Evolutionary conservation across 1,140 invertebrate genomes (phyloP), one percentile per base, ranked within the genome.

Genomic region (Lasioglossum baleicum): DNA sequence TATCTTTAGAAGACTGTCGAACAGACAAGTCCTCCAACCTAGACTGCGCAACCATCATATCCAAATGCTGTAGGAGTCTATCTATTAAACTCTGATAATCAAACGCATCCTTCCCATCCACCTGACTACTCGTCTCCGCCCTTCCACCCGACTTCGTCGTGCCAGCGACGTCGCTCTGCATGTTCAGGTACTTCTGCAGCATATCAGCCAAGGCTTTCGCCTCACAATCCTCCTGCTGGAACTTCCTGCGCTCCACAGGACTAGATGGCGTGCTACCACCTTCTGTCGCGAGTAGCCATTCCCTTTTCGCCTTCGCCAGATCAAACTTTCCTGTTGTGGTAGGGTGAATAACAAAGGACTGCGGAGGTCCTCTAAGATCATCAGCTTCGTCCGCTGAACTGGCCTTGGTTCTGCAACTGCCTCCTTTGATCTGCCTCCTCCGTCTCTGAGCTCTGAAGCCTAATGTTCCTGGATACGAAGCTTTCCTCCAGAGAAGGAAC

Each of bases 401-500:
- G 0, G 94, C 93, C 60, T 95, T 95, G 2, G 90, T 87, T 40
- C 95, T 90, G 79, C 94, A 95, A 80, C 95, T 96, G 40, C 94
- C 96, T 7, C 95, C 95, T 82, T 95, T 95, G 13, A 94, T 88
- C 22, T 93, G 92, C 66, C 94, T 93, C 17, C 94, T 91, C 53
- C 94, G 94, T 61, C 94, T 92, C 72, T 94, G 94, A 4, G 94
- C 93, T 4, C 94, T 91, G 70, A 95, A 94, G 0, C 91, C 93
- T 35, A 96, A 88, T 56, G 94, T 96, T 0, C 96, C 96, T 0
- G 95, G 96, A 90, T 96, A 97, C 0, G 96, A 97, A 26, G 95
- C 95, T 89, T 97, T 96, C 58, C 96, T 94, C 97, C 96, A 97
- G 0, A 97, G 91, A 20, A 98, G 90, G 85, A 97, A 98, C 61